Base-by-base conservation (phyloP, 2,113 vertebrate species). In the Gadus chalcogrammus region DNA sequence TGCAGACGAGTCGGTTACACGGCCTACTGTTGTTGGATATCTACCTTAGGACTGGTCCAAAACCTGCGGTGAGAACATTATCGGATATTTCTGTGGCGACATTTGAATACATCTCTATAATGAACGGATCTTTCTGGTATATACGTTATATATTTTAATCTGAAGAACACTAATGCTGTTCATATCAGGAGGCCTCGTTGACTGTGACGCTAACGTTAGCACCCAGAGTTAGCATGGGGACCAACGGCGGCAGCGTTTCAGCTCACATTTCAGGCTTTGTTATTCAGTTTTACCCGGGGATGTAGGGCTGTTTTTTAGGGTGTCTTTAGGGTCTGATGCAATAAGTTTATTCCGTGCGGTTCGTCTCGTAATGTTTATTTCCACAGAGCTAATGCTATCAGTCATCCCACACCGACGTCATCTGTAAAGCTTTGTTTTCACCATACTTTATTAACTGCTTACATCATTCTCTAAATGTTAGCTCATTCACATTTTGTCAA, bases 111-210 rank as follows among this genome's bases (percentile, higher is more conserved):
- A 58, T 58, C 15, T 3, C 55, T 58, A 5, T n/a, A 17, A n/a
- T 35, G 31, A 35, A 35, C 31, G 31, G 31, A 35, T 35, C 31
- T 6, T 4, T 35, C 31, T 53, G 8, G 17, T 1, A 58, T 58
- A n/a, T 58, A n/a, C 55, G n/a, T 58, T 16, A 4, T 58, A 16
- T 16, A 13, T n/a, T 17, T 2, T 48, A 58, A 16, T n/a, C 9
- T 0, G 15, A 58, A 58, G 1, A 17, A 17, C 55, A 58, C 16
- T n/a, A 1, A 58, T 48, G 55, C 0, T 16, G 42, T 48, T 48
- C 0, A 48, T 48, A 48, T 48, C n/a, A 3, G 9, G 31, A 77
- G 83, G 84, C 85, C 85, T 83, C 61, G 9, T 18, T 61, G 64
- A 69, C 56, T 5, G 60, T 38, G 74, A 70, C 63, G 82, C 71